phyloP scores from a whole-genome alignment of 2,797 vertebrate genomes.

The Galago senegalensis region DNA sequence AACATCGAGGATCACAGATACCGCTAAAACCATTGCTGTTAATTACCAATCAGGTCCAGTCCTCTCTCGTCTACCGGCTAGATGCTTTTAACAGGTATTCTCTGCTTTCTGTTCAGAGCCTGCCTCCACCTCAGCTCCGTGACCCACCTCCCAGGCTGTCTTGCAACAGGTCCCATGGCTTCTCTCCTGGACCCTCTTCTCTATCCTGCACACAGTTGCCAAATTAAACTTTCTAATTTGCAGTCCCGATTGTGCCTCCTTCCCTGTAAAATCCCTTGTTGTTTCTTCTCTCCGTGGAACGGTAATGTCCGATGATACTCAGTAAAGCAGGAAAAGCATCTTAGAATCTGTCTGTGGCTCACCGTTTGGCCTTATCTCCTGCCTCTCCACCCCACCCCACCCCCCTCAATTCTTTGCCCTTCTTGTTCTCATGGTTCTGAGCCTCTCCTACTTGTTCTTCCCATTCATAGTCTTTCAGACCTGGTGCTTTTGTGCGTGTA shows the following conservation, averaged over 20 bases:
- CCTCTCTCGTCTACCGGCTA: background rate
- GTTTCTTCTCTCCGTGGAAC: background rate
- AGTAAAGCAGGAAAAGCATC: background rate
- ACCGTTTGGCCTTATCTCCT: too few species aligned
- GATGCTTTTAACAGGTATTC: background rate
- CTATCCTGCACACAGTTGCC: background rate
- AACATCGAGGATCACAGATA: background rate
- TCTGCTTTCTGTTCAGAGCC: conserved; percentile 1
- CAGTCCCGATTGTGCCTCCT: background rate
- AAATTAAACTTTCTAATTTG: background rate
- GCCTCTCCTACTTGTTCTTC: background rate
- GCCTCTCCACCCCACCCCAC: background rate
- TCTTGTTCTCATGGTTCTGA: background rate
- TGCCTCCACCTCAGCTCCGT: background rate
- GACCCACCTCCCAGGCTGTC: background rate
- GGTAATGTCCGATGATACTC: background rate
- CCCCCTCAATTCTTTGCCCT: background rate
- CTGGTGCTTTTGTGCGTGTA: background rate
- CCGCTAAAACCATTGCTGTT: background rate
- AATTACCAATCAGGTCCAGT: background rate
- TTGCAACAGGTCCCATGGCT: background rate
- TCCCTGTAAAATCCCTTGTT: background rate
- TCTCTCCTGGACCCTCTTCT: background rate
- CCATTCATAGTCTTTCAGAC: background rate
- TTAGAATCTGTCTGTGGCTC: background rate